A percentile compares a stretch with the other conserved stretches of the same genome.
phyloP scores from a whole-genome alignment of 2,113 vertebrate species.

The Baryphthengus martii region DNA sequence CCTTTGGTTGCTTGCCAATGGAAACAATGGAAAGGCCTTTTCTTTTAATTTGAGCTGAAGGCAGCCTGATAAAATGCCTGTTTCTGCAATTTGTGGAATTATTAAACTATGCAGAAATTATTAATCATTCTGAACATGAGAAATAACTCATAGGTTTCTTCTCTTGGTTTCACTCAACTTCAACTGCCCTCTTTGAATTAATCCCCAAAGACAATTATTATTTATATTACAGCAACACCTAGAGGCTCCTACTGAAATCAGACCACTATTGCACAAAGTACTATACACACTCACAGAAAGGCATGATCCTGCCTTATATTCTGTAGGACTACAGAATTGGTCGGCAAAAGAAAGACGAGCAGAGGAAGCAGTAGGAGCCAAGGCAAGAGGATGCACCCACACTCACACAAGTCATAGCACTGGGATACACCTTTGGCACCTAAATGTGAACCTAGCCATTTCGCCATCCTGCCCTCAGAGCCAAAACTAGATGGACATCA shows the following conservation, averaged over 20 bases:
- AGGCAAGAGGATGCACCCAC: fast-evolving
- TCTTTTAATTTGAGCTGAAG: neutral
- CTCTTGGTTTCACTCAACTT: constrained; percentile 27
- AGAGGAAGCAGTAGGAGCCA: neutral
- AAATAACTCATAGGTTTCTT: neutral
- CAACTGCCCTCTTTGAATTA: constrained; percentile 25
- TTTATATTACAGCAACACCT: constrained; percentile 59
- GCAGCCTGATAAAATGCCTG: constrained; percentile 24
- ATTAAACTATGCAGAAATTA: constrained; percentile 66
- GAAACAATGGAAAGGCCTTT: neutral
- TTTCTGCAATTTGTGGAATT: constrained; percentile 65
- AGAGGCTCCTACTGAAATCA: constrained; percentile 30
- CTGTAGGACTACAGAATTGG: neutral
- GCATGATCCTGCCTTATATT: neutral
- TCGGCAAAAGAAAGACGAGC: neutral
- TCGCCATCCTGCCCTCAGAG: neutral
- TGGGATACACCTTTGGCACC: neutral
- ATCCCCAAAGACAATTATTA: constrained; percentile 16
- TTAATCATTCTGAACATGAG: constrained; percentile 49
- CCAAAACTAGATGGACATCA: neutral
- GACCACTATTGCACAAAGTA: neutral
- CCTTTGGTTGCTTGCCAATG: neutral
- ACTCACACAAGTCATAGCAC: neutral
- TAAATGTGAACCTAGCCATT: neutral
- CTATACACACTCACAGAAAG: neutral